Conservation (phyloP, 2,797 vertebrate species). For the Labroides dimidiatus region DNA sequence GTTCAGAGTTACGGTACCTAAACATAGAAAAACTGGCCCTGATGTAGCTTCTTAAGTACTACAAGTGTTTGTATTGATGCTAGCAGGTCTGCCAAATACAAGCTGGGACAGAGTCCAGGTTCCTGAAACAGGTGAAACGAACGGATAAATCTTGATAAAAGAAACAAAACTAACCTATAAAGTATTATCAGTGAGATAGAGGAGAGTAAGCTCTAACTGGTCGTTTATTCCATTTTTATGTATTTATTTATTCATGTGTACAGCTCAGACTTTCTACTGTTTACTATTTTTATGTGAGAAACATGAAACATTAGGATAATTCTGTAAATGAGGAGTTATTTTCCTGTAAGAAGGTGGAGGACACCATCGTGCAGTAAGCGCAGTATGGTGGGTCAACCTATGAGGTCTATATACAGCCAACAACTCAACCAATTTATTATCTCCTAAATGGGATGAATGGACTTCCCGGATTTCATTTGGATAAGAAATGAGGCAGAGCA, state of each 20-base stretch:
- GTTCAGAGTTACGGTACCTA: background rate
- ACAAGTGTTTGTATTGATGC: background rate
- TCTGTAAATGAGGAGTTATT: background rate
- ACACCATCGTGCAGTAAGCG: slow-evolving; percentile 25
- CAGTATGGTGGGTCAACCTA: slow-evolving; percentile 41
- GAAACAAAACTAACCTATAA: slow-evolving; percentile 2
- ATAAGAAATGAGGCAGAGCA: slow-evolving; percentile 75
- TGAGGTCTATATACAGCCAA: slow-evolving; percentile 61
- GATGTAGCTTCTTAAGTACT: slow-evolving; percentile 25
- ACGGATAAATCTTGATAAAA: slow-evolving; percentile 4
- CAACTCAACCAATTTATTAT: slow-evolving; percentile 72
- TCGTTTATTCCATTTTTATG: slow-evolving; percentile 8
- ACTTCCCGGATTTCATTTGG: slow-evolving; percentile 80
- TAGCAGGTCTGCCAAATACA: slow-evolving; percentile 24
- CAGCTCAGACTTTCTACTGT: background rate
- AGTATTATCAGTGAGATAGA: background rate
- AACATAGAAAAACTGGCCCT: slow-evolving; percentile 2
- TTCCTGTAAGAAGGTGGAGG: background rate
- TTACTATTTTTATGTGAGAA: background rate
- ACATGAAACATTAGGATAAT: background rate
- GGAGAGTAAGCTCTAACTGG: background rate
- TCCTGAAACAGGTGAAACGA: slow-evolving; percentile 15
- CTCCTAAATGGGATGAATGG: slow-evolving; percentile 72
- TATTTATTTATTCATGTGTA: background rate
- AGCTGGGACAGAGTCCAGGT: slow-evolving; percentile 29